Conservation (phyloP, 2,113 vertebrate species). For the Piaya cayana region DNA sequence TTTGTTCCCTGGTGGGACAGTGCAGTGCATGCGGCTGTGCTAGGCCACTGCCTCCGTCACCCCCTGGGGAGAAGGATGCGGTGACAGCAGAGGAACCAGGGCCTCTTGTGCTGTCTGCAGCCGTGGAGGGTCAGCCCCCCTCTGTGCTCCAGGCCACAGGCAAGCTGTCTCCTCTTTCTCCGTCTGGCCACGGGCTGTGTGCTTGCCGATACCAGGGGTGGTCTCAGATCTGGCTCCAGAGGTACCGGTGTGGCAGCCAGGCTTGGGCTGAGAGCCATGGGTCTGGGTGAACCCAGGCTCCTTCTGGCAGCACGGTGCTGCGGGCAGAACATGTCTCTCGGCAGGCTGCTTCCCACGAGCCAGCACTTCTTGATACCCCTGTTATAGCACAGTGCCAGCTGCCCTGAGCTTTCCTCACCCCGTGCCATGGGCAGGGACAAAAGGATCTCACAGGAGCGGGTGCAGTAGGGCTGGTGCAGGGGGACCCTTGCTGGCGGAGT, state of each 20-base stretch:
- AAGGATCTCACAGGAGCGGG: background rate
- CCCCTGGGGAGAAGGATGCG: background rate
- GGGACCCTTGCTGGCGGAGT: fast-evolving
- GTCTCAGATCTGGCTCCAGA: background rate
- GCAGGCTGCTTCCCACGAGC: background rate
- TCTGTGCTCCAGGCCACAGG: background rate
- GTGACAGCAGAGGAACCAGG: fast-evolving
- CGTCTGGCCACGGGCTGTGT: fast-evolving
- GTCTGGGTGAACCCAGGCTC: background rate
- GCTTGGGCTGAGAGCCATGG: background rate
- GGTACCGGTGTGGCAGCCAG: fast-evolving
- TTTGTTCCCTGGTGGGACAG: no score
- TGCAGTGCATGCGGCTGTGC: no score
- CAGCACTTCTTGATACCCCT: background rate
- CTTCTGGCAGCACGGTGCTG: no score
- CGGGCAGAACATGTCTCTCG: background rate
- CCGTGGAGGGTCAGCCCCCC: background rate
- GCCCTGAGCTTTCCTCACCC: background rate
- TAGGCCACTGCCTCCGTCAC: no score
- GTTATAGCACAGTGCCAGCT: fast-evolving
- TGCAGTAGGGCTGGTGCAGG: no score
- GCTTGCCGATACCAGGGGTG: background rate
- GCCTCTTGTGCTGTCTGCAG: background rate
- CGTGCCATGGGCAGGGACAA: fast-evolving
- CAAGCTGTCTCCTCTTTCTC: background rate